These are phyloP conservation scores for Tinea semifulvella DNA, from an alignment of 2,888 invertebrate genomes.

Conservation along the genomic window DNA sequence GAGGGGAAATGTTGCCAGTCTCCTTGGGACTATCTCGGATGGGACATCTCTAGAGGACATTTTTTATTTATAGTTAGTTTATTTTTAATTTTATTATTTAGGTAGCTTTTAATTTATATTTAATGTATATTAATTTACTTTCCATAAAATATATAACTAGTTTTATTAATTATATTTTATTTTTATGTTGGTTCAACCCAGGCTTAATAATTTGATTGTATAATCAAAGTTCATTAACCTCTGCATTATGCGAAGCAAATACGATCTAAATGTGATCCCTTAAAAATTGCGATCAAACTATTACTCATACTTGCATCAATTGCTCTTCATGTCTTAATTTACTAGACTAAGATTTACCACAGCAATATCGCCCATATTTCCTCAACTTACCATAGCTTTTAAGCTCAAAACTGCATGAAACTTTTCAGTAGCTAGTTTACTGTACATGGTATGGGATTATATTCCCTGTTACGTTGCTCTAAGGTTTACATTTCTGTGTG, in stretches of 20 bases:
- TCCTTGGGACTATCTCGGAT: too few species aligned
- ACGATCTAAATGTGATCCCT: background rate
- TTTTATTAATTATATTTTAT: too few species aligned
- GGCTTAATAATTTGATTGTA: too few species aligned
- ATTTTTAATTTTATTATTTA: too few species aligned
- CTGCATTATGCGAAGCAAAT: conserved; percentile 4
- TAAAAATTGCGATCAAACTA: conserved; percentile 9
- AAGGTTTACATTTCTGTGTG: background rate
- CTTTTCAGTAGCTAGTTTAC: background rate
- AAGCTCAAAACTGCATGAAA: background rate
- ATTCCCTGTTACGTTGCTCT: background rate
- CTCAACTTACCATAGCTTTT: too few species aligned
- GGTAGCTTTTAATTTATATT: too few species aligned
- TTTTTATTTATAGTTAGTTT: too few species aligned
- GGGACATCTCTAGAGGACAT: too few species aligned
- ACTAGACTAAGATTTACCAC: background rate
- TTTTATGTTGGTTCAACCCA: too few species aligned
- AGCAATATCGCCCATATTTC: background rate
- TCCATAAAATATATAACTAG: too few species aligned
- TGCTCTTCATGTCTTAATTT: conserved; percentile 9
- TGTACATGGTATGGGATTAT: background rate
- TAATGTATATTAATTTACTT: too few species aligned
- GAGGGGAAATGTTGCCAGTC: too few species aligned
- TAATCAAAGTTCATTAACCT: conserved; percentile 7
- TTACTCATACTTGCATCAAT: conserved; percentile 12